phyloP scores from a whole-genome alignment of 2,113 vertebrate species.

The Cygnus atratus region DNA sequence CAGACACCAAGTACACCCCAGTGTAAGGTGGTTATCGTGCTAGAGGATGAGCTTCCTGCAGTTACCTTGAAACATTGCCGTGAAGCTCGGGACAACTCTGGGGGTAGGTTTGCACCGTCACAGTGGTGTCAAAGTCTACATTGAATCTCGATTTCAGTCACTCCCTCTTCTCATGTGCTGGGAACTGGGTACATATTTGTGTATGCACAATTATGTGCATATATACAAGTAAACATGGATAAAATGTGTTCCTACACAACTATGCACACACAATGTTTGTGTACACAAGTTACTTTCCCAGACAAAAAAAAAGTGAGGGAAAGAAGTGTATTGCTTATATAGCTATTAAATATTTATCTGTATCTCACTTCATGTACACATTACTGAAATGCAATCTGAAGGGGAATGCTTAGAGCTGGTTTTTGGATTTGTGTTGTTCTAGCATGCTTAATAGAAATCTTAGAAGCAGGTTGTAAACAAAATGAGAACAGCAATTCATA shows the following conservation, averaged over 20 bases:
- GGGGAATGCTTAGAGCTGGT: background rate
- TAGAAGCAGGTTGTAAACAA: background rate
- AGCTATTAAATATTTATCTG: background rate
- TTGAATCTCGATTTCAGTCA: fast-evolving
- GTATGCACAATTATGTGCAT: background rate
- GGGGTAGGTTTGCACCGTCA: background rate
- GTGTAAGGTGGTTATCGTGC: fast-evolving
- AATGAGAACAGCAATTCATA: background rate
- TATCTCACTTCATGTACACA: background rate
- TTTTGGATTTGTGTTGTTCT: background rate
- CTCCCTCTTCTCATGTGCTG: fast-evolving
- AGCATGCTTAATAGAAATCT: background rate
- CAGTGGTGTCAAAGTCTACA: background rate
- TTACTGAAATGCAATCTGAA: background rate
- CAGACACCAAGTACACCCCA: fast-evolving
- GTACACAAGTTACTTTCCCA: background rate
- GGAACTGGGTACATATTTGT: fast-evolving
- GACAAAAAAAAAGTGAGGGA: too few relatives aligned
- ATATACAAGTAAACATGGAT: background rate
- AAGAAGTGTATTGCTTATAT: background rate
- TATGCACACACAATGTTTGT: background rate
- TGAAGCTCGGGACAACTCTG: background rate
- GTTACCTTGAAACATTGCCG: background rate
- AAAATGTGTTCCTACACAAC: background rate
- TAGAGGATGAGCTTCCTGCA: background rate